Evolutionary conservation across 2,113 vertebrate species (phyloP), one percentile per base, ranked within the genome.

Genomic region (Gasterosteus aculeatus): DNA sequence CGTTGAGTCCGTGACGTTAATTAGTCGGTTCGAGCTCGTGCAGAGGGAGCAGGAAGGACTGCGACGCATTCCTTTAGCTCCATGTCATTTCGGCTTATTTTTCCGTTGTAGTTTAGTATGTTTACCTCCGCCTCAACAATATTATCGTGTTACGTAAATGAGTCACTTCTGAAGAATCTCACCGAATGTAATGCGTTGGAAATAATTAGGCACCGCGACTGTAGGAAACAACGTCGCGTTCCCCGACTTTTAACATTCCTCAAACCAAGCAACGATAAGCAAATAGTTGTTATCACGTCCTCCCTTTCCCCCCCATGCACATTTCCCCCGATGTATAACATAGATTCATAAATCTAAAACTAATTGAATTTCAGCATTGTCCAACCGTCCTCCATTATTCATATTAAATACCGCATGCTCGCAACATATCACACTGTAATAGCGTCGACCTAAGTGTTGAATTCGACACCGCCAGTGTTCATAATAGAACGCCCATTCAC

Each of bases 71-170:
- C 18, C 41, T 35, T 57, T 16, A 26, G 15, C 10, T 10, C 59
- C 14, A n/a, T 26, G 53, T 10, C 10, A 4, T 39, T 39, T 41
- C 11, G 11, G 11, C 10, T 41, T 16, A 1, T 11, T n/a, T 3
- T 19, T 10, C 57, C 26, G 33, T 5, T 4, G 8, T 41, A 5
- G 35, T 4, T 7, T 7, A 5, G 4, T 31, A 39, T 19, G 3
- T 62, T 54, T 54, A 22, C 18, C 26, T 56, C 14, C 14, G 22
- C 12, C 3, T 42, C 15, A 60, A 31, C 18, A 9, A n/a, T 1
- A 5, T n/a, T 18, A 0, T 41, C 14, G n/a, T 3, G 1, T 0
- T 16, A 3, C 41, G 22, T 6, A 51, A 29, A 15, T 38, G 0
- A 29, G 14, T 22, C 26, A 12, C 26, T 26, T 16, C 3, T 11